phyloP scores from a whole-genome alignment of 2,797 vertebrate species.

The Rhabdophis nuchalis region DNA sequence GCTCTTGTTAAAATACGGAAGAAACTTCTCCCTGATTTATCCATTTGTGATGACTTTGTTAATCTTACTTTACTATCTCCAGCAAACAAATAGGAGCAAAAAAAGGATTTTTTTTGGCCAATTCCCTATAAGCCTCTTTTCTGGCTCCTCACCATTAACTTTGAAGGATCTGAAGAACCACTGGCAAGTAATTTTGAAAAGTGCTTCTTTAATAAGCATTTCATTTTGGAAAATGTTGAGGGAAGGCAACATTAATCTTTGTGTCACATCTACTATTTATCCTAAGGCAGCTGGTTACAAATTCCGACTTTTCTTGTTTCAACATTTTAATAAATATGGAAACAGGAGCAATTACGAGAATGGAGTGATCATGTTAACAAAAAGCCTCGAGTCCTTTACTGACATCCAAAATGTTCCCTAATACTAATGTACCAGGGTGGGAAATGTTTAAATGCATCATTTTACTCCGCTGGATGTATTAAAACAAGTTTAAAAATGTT shows the following conservation, averaged over 20 bases:
- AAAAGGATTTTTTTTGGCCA: neutral
- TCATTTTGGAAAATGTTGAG: neutral
- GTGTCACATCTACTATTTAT: neutral
- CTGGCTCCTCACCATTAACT: neutral
- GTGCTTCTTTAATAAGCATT: neutral
- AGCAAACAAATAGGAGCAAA: neutral
- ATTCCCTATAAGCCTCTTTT: neutral
- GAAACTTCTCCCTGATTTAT: neutral
- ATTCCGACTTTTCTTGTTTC: neutral
- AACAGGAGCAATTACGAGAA: neutral
- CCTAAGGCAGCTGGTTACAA: neutral
- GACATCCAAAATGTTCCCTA: neutral
- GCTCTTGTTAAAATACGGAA: neutral
- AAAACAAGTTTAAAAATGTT: neutral
- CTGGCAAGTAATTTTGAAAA: neutral
- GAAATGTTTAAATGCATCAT: neutral
- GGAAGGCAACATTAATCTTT: neutral
- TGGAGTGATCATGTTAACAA: neutral
- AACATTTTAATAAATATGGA: neutral
- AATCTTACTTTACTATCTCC: neutral
- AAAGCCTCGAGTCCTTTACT: neutral
- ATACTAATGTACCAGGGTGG: neutral
- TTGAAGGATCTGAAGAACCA: neutral
- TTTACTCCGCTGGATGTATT: neutral
- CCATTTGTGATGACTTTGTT: neutral